Base-by-base conservation (phyloP, 2,797 vertebrate species). In the Steatocranus sp. region DNA sequence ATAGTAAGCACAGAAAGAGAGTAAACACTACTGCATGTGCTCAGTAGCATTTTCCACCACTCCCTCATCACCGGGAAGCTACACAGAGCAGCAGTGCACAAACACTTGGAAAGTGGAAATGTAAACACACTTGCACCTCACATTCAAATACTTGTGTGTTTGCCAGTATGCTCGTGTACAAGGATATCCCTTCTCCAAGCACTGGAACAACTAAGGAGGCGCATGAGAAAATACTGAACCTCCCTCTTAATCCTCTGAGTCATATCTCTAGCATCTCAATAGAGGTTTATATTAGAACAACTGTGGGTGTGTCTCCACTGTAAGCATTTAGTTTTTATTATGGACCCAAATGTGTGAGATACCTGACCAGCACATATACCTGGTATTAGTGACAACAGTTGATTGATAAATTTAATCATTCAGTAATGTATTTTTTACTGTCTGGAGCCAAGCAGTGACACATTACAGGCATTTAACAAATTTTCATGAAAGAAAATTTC, bases 81-180 rank as follows among this genome's bases (percentile, higher is more conserved):
- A 27, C 80, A 41, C 48, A 81, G 78, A 48, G 80, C 25, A 50
- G 51, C 38, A 4, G 27, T 84, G 70, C 78, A 77, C 83, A 87
- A 89, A 89, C 79, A 90, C 78, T 84, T n/a, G 1, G 50, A 83
- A 88, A 80, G 51, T 83, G 81, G 81, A 86, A 86, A 87, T 81
- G 76, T 85, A 88, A 93, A 91, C 87, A 92, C 79, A 80, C 74
- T 82, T 74, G 20, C 30, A 49, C 87, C 48, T 89, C 75, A 68
- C 7, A 17, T 83, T 89, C 48, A 86, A 76, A 89, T 74, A 58
- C 48, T 74, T 66, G 41, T 73, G 66, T 79, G 84, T 75, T 77
- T 83, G 66, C 51, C 25, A 17, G 32, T 10, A 6, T 58, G 54
- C 23, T 74, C 15, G 73, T 61, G 41, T 12, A 38, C 36, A 83